Evolutionary conservation across 92 coral and sea anemone species (phyloP), one percentile per base, ranked within the genome.

Genomic region (Chrysogorgia sp.): DNA sequence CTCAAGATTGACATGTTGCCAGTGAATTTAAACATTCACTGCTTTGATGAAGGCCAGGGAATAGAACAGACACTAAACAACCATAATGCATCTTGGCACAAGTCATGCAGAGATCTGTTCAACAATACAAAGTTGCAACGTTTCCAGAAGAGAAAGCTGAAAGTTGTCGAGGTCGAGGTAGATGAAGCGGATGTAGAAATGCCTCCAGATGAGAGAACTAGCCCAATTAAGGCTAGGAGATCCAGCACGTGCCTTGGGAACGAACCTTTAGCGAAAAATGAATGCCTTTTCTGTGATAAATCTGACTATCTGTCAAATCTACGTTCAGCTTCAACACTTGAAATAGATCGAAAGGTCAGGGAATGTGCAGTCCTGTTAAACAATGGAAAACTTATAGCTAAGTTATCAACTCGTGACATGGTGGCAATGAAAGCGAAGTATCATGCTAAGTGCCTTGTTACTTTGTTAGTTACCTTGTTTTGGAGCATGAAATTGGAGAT

Each of bases 401-500:
- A 84, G 40, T 52, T 84, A 63, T 55, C 87, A 7, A 35, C 83
- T 20, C 70, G 83, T 64, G 83, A 83, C 57, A 45, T 83, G 83
- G 29, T 84, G 53, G 89, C 85, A 3, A 61, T 74, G 19, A 67
- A 84, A 32, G 88, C 53, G 14, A 47, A 47, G 15, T 47, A 47
- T 15, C 53, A 47, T 47, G n/a, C 14, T 15, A 47, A 47, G 53
- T 47, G 53, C 15, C n/a, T 47, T 2, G 53, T 47, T 47, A 2
- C 14, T 47, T n/a, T 47, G 53, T 47, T 28, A 81, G 83, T 21
- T 34, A 49, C 23, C 45, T 86, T 35, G 92, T 70, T 21, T 82
- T 79, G 23, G 68, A 79, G 35, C 86, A 86, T 33, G 90, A 85
- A 57, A 89, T 89, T 32, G 92, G 80, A 7, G 90, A 82, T 34